Base-by-base conservation (phyloP, 2,797 vertebrate genomes). In the Gephyroberyx darwinii region DNA sequence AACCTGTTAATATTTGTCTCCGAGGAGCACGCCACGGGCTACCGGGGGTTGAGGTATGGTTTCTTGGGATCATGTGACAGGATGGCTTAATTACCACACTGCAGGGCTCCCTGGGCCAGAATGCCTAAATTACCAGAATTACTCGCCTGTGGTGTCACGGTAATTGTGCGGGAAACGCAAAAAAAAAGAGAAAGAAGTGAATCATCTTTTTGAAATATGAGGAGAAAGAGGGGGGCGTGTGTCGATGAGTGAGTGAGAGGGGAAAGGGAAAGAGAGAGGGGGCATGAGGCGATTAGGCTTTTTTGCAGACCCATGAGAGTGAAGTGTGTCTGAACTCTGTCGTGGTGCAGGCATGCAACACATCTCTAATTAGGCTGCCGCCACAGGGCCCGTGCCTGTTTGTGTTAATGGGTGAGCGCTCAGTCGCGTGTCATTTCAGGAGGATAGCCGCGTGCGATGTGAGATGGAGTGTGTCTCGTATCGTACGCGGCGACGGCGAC, bases 91-190 rank as follows among this genome's bases (percentile, higher is more conserved):
- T 89, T 82, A 85, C 43, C 65, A 43, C 51, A 58, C 68, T 57
- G 69, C 69, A 68, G 22, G 54, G 70, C 59, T 82, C 31, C 57
- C 45, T 74, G 74, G 71, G 69, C 62, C 71, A 75, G 65, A 86
- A 80, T 55, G 56, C 69, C 54, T 73, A 62, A 73, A 86, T 85
- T 74, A 71, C 30, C 64, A 35, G 53, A 75, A 85, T 80, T 56
- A 74, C 65, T 58, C 30, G 55, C 75, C 80, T 84, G 81, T 78
- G 80, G 78, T 80, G 83, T 80, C 65, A 65, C 76, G 78, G 83
- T 82, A 83, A 85, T 82, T 84, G 61, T 60, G 62, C 66, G 55
- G 68, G 33, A 65, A 82, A 84, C 64, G 78, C 58, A 31, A 71
- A 54, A 55, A 63, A 74, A 81, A 82, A 68, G 47, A 83, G 77